Evolutionary conservation across 2,888 invertebrate genomes (phyloP), one percentile per base, ranked within the genome.

Genomic region (Orthonevra nobilis): DNA sequence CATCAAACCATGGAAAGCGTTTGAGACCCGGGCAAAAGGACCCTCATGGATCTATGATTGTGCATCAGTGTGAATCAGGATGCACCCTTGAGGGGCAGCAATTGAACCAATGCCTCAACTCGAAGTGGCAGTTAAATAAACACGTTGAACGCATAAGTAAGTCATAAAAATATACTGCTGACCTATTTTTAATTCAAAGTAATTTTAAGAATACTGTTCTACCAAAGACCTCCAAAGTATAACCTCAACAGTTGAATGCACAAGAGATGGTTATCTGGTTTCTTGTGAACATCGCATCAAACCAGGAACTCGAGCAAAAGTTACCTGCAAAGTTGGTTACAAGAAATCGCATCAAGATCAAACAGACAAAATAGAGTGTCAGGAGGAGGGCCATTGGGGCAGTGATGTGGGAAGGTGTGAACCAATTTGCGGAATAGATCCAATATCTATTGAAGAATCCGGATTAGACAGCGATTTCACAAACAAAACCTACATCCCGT

Each of bases 381-480:
- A 66, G 1, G 38, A 17, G 10, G 28, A 81, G 61, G 86, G 85
- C 0, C 61, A 81, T 20, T 87, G 87, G 87, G 64, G 81, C n/a
- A 66, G 61, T 12, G 2, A 44, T 1, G 82, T 85, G 32, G 81
- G 74, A 0, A 66, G 61, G 1, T 87, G 87, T 79, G 48, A 52
- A 12, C 84, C 84, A 0, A 54, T 82, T 1, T 87, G 87, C 58
- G 86, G 86, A 0, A 36, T 73, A n/a, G 75, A 64, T 28, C 1
- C 63, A 1, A 2, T 46, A 3, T 12, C 14, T 3, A 38, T 52
- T 10, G 14, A 20, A 36, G 14, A 36, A 12, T 82, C 82, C 44
- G 12, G 72, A 9, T 19, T 40, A n/a, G 54, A 72, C 10, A 83
- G 82, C 2, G 40, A 70, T 9, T 0, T 0, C 0, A 58, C 42